A percentile compares a stretch with the other conserved stretches of the same genome.
These are phyloP conservation scores for Martes martes DNA, from an alignment of 2,113 vertebrate genomes.

Conservation along the genomic window DNA sequence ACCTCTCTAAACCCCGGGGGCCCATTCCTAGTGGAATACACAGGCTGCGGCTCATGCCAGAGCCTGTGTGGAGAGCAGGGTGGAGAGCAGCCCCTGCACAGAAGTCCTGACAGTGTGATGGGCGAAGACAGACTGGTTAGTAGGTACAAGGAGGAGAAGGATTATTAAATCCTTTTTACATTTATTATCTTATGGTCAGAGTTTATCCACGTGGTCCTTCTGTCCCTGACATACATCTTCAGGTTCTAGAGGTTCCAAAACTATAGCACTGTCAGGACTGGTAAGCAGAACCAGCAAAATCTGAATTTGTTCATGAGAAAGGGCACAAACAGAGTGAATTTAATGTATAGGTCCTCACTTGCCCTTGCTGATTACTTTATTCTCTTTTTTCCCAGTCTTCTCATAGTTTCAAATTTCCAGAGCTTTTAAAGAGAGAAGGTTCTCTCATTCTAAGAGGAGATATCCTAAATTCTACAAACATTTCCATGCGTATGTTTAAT, in stretches of 20 bases:
- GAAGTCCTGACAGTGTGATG: neutral
- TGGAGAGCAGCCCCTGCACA: rapidly evolving
- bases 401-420: neutral
- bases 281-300: neutral
- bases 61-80: neutral
- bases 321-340: neutral
- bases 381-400: neutral
- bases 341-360: neutral
- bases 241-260: neutral
- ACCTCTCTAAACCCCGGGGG: neutral
- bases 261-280: neutral
- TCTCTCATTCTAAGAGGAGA: neutral
- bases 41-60: neutral
- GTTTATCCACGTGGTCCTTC: neutral
- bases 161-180: neutral
- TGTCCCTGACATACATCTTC: neutral
- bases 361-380: neutral
- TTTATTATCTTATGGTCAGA: neutral
- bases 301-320: neutral
- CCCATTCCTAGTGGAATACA: neutral
- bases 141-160: neutral
- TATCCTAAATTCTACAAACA: neutral
- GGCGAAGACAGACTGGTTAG: neutral
- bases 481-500: neutral
- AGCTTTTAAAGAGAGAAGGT: neutral